Base-by-base conservation (phyloP, 2,113 vertebrate genomes). In the Bufo gargarizans region DNA sequence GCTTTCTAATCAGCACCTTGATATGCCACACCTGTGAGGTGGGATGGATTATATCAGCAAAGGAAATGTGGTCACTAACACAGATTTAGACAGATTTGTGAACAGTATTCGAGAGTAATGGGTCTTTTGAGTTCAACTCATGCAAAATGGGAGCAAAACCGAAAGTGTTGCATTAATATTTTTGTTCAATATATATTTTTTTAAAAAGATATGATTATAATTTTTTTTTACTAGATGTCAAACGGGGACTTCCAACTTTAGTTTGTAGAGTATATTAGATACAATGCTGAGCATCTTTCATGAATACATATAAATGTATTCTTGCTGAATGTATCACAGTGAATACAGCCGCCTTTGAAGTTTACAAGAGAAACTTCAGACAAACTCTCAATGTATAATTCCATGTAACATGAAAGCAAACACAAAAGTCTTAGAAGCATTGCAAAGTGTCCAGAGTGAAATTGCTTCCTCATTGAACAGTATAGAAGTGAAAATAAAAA, bases 331-430 rank as follows among this genome's bases (percentile, higher is more conserved):
- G 3, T 50, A 74, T 74, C 33, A 47, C 43, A 47, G 13, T 74
- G 11, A 76, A 49, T 76, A 19, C 45, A 50, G 72, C 12, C 50
- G 72, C 17, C 72, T 76, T 76, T 76, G 72, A 76, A 76, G 72
- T 76, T 50, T 76, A 49, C 72, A 10, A 76, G 71, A 43, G 17
- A 43, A 49, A 20, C 72, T 76, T 76, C 72, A 76, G 72, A 76
- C 45, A 50, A 47, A 50, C 47, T 50, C 72, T 50, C 47, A 20
- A 76, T 76, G 72, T 76, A 76, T 76, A 76, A 76, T 76, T 76
- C 72, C 43, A 50, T 76, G 72, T 76, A 50, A 50, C 72, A 76
- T 76, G 45, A 76, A 76, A 76, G 72, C 17, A 76, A 49, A 76
- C 49, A 45, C 49, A 3, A 6, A 9, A 76, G 72, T 49, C 47